A percentile compares a stretch with the other conserved stretches of the same genome.
These are phyloP conservation scores for Cryptomyrus ogoouensis DNA, from an alignment of 2,113 vertebrate genomes.

Conservation along the genomic window DNA sequence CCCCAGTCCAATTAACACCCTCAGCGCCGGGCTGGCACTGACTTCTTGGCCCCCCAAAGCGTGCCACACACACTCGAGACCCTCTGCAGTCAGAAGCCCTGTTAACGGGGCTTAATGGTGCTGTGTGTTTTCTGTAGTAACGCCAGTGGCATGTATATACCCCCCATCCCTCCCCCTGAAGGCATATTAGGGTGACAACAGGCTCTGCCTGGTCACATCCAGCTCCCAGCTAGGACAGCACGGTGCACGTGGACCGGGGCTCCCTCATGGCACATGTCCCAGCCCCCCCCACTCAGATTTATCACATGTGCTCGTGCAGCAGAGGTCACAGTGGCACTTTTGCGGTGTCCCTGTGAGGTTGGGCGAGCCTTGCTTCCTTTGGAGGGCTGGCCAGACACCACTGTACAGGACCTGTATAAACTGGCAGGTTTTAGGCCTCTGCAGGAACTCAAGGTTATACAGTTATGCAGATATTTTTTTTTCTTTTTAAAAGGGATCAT, in stretches of 20 bases:
- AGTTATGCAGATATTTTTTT: neutral
- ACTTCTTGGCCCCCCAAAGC: neutral
- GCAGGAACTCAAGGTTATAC: neutral
- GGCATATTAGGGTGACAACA: conserved; percentile 44
- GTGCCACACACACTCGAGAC: neutral
- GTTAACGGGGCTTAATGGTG: conserved; percentile 23
- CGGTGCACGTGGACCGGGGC: neutral
- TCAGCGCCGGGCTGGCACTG: neutral
- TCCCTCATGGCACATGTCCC: neutral
- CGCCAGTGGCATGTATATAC: conserved; percentile 17
- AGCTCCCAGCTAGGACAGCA: neutral
- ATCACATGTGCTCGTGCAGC: neutral
- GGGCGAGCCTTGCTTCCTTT: neutral
- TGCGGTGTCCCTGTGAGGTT: neutral
- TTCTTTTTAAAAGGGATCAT: neutral
- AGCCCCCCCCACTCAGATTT: no score
- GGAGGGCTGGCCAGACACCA: neutral
- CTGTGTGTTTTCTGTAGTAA: neutral
- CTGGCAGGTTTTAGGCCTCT: neutral
- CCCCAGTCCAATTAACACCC: conserved; percentile 11
- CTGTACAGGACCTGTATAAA: neutral
- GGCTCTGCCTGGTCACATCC: conserved; percentile 42
- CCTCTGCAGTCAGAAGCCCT: neutral
- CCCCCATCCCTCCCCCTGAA: conserved; percentile 20
- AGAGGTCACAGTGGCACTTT: neutral